A percentile compares a stretch with the other conserved stretches of the same genome.
These are phyloP conservation scores for Cyprinodon diabolis DNA, from an alignment of 2,797 vertebrate species.

Conservation along the genomic window DNA sequence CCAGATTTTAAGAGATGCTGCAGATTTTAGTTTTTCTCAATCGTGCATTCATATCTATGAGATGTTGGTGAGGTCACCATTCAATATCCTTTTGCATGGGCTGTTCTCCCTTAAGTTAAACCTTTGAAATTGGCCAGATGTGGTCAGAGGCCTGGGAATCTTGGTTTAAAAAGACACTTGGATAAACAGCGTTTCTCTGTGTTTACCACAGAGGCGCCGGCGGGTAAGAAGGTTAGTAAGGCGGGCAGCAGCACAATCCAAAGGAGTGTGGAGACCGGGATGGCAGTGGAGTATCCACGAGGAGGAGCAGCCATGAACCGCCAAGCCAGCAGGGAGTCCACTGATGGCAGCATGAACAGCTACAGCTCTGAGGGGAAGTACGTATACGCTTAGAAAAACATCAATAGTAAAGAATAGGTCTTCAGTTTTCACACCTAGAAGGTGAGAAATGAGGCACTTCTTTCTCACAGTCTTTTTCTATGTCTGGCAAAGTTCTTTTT, in stretches of 20 bases:
- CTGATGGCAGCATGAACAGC: slow-evolving; percentile 97
- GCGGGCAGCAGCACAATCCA: slow-evolving; percentile 90
- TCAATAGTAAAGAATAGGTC: no score
- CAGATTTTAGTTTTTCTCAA: not conserved
- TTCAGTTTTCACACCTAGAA: not conserved
- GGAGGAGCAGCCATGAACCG: slow-evolving; percentile 88
- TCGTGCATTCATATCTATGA: not conserved
- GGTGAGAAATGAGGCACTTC: not conserved
- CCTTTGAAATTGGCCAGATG: not conserved
- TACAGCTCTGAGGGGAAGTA: slow-evolving; percentile 99
- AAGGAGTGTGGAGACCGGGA: slow-evolving; percentile 96
- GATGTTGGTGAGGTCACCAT: slow-evolving; percentile 51
- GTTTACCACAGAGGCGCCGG: slow-evolving; percentile 40
- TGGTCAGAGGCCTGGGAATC: slow-evolving; percentile 38
- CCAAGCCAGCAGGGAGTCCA: slow-evolving; percentile 95
- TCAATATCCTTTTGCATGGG: slow-evolving; percentile 46
- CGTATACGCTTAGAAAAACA: slow-evolving; percentile 58
- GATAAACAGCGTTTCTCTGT: slow-evolving; percentile 2
- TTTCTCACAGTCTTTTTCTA: not conserved
- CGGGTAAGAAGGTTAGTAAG: slow-evolving; percentile 77
- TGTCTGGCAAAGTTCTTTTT: not conserved
- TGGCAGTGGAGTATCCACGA: slow-evolving; percentile 94
- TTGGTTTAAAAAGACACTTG: not conserved
- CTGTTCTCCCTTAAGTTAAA: slow-evolving; percentile 1
- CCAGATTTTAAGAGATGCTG: not conserved